Evolutionary conservation across 2,797 vertebrate genomes (phyloP), one percentile per base, ranked within the genome.

Genomic region (Anabacerthia variegaticeps): DNA sequence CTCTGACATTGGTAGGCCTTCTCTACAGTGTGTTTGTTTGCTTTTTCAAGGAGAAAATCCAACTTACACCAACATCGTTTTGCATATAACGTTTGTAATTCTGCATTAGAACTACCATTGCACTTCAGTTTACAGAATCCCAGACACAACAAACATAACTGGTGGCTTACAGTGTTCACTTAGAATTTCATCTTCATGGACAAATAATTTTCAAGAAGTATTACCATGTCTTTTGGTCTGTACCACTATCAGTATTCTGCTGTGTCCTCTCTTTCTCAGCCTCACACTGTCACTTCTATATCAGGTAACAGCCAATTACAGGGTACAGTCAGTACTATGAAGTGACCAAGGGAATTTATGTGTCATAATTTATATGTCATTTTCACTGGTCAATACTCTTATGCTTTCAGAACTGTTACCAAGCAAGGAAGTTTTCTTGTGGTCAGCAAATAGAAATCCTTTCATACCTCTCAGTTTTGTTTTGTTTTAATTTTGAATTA

Each of bases 51-150:
- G 4, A 44, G 43, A 46, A 81, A 78, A 21, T 34, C 11, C 8
- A 58, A 6, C 0, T 0, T 49, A 41, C 6, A 32, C 3, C 9
- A 72, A 6, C 8, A 36, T 15, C 10, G 61, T 12, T 48, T 23
- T 69, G 7, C 23, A 30, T 15, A 14, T 9, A 63, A 39, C 3
- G 12, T 9, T 24, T 51, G 7, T 5, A 59, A 27, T 72, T 88
- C 24, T 56, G 39, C 32, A 19, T 30, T 51, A 69, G 8, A 58
- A 10, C 14, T 39, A 17, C 2, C 12, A 22, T 14, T 83, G 13
- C 17, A 69, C 3, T 19, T 91, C 21, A 34, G 12, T 39, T 74
- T 54, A 36, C 15, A 79, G 21, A 34, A 69, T 7, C 19, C 32
- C 26, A 34, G 20, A 34, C 21, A 43, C 0, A 1, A 34, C 6